These are phyloP conservation scores for Podarcis raffonei DNA, from an alignment of 2,113 vertebrate species.

Conservation along the genomic window DNA sequence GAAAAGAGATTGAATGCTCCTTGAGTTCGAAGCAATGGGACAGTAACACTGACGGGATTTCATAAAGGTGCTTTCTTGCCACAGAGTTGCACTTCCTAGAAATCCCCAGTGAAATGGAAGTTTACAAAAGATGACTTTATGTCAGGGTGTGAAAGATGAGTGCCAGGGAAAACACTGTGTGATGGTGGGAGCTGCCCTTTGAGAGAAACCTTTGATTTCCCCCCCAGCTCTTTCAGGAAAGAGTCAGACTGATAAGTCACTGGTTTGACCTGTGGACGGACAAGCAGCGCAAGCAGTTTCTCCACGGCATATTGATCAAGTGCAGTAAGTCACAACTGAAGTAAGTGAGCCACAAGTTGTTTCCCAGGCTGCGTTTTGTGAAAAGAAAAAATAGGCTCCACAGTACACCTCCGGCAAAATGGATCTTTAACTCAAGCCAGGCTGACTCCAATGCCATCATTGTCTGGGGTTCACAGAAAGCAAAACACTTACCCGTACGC, in stretches of 20 bases:
- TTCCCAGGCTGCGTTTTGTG: slow-evolving; percentile 9
- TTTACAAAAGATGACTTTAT: not conserved
- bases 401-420: not conserved
- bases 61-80: not conserved
- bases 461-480: not conserved
- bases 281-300: slow-evolving; percentile 82
- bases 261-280: slow-evolving; percentile 92
- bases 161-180: not conserved
- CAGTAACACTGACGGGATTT: not conserved
- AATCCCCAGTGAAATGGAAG: not conserved
- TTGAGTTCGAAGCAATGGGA: not conserved
- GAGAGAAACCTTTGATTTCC: not conserved
- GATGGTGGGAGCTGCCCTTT: not conserved
- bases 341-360: slow-evolving; percentile 66
- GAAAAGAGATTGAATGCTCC: not conserved
- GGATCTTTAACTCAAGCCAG: not conserved
- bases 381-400: not conserved
- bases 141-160: not conserved
- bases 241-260: slow-evolving; percentile 81
- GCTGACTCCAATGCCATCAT: not conserved
- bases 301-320: slow-evolving; percentile 75
- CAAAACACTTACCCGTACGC: not conserved
- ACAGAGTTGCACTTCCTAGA: not conserved
- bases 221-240: slow-evolving; percentile 85
- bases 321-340: slow-evolving; percentile 82